Percentiles rank a stretch among this genome's conserved stretches.
Evolutionary conservation across 2,113 vertebrate genomes (phyloP).

Genomic region (Oplegnathus fasciatus): DNA sequence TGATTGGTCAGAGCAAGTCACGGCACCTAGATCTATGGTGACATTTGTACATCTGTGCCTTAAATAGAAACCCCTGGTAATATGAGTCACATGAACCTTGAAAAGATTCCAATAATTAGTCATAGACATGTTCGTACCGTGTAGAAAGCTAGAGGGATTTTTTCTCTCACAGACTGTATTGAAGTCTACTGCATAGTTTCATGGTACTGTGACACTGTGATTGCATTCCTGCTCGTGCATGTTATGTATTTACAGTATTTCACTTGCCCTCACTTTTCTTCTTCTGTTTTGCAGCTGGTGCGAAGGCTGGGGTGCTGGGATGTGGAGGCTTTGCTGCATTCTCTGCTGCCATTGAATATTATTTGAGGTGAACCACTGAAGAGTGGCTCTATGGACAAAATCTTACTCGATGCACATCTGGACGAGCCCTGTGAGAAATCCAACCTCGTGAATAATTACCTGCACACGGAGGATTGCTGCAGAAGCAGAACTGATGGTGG

Average conservation of each 20-base stretch:
- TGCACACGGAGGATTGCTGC: not conserved
- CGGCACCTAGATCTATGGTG: not conserved
- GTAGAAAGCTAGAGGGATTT: not conserved
- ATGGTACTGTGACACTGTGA: not conserved
- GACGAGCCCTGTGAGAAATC: constrained; percentile 8
- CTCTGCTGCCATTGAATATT: constrained; percentile 96
- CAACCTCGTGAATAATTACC: not conserved
- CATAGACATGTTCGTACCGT: not conserved
- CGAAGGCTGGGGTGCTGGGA: constrained; percentile 94
- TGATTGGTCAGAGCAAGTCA: not conserved
- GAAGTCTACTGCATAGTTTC: not conserved
- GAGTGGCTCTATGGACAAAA: not conserved
- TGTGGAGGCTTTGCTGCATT: constrained; percentile 98
- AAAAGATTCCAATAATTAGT: not conserved
- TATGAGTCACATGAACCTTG: not conserved
- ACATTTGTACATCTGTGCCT: not conserved
- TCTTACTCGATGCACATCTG: constrained; percentile 1
- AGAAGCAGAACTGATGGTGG: constrained; percentile 6
- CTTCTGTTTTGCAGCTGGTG: constrained; percentile 85
- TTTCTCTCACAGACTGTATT: not conserved
- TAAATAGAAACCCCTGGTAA: not conserved
- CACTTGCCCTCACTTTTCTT: not conserved
- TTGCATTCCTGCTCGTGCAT: not conserved
- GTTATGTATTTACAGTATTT: not conserved
- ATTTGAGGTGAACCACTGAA: constrained; percentile 86